Base-by-base conservation (phyloP, 2,113 vertebrate genomes). In the Nothocercus julius region DNA sequence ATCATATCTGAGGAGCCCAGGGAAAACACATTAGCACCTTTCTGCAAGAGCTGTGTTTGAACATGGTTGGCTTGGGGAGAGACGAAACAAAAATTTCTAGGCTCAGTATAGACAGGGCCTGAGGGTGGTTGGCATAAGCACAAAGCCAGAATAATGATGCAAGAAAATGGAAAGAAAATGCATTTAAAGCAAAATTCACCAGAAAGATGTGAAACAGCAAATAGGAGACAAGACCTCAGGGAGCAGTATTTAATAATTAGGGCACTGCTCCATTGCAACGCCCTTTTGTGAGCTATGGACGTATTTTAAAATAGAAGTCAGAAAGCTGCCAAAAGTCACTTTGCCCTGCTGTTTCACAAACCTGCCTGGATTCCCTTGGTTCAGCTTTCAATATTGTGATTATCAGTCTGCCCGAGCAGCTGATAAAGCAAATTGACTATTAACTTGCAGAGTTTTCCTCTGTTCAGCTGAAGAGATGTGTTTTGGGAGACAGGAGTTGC, bases 11-110 rank as follows among this genome's bases (percentile, higher is more conserved):
- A 85, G 83, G 66, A 83, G 66, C 56, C 61, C 73, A 72, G 85
- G 68, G 59, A 74, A 90, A 81, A 88, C 61, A 75, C 53, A 88
- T 84, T 38, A 88, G 56, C 86, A 93, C 77, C 61, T 92, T 53
- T 88, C 40, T 42, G 42, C 38, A 42, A 72, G 61, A 0, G 0
- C 32, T 61, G 42, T 38, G 30, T 89, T 89, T 81, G 73, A 93
- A 67, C 24, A 16, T 2, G 32, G 51, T 14, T 73, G 74, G 72
- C 40, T 34, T n/a, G 32, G 69, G 72, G 64, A 94, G 75, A 69
- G 13, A 45, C 42, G 63, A 80, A 56, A 45, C 77, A 67, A 86
- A 83, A 59, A 67, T 88, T 87, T 83, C 67, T 72, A 72, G 51
- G 14, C 42, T 80, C 51, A 3, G 40, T 67, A 32, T 40, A 92